Percentiles rank a stretch among this genome's conserved stretches.
These are phyloP conservation scores for Lasioglossum vierecki DNA, from an alignment of 2,888 invertebrate species.

Conservation along the genomic window DNA sequence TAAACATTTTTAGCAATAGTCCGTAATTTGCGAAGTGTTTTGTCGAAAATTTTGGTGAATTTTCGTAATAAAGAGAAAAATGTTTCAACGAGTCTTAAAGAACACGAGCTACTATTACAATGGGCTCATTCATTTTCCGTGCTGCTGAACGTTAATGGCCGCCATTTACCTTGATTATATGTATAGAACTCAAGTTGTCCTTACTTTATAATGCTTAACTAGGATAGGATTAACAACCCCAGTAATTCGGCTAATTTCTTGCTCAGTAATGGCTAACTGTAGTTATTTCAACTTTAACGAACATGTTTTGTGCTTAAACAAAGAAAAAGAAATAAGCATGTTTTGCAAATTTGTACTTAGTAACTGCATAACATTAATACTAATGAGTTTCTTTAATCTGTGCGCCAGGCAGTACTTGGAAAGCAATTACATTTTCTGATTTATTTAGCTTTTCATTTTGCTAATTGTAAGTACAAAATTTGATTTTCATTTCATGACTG, in stretches of 20 bases:
- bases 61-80: not conserved
- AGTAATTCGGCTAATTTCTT: not conserved
- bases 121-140: not conserved
- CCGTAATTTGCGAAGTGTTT: not conserved
- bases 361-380: too few relatives aligned
- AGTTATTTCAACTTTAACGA: not conserved
- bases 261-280: not conserved
- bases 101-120: not conserved
- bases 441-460: too few relatives aligned
- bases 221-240: not conserved
- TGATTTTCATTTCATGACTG: not conserved
- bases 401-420: too few relatives aligned
- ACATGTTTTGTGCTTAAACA: not conserved
- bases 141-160: not conserved
- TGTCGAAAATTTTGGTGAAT: not conserved
- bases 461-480: too few relatives aligned
- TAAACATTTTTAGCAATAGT: not conserved
- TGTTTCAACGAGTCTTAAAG: not conserved
- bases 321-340: not conserved
- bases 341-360: not conserved
- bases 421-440: too few relatives aligned
- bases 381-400: too few relatives aligned
- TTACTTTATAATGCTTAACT: constrained; percentile 11
- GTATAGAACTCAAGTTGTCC: not conserved
- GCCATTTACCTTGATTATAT: not conserved